Base-by-base conservation (phyloP, 2,113 vertebrate genomes). In the Neolamprologus ventralis region DNA sequence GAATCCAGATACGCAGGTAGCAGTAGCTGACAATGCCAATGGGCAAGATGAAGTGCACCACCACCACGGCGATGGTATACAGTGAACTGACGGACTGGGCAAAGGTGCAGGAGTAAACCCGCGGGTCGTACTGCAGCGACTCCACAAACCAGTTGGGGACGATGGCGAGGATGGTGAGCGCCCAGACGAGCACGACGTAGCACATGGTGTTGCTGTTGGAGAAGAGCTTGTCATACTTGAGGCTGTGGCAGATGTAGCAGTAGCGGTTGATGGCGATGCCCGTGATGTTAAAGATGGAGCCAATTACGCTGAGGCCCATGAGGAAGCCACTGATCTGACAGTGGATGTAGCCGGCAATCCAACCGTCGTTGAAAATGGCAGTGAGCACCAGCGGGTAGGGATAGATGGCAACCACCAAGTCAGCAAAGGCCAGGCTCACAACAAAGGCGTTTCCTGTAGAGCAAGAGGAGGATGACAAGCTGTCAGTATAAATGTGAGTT, bases 221-320 rank as follows among this genome's bases (percentile, higher is more conserved):
- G 95, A 97, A 97, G 33, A 97, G 92, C 19, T 92, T 95, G 93
- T 97, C 94, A 7, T 97, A 97, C 79, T 94, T 96, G 5, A 96
- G 93, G 95, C 96, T 97, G 94, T 97, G 97, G 95, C 97, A 97
- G 93, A 97, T 97, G 95, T 97, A 97, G 94, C 96, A 97, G 92
- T 97, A 97, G 88, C 97, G 96, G 91, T 97, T 97, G 93, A 97
- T 90, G 87, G 97, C 97, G 65, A 97, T 97, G 73, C 96, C 96
- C 0, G 97, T 97, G 89, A 97, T 97, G 95, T 97, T 97, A 92
- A 97, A 97, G 93, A 97, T 97, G 86, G 97, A 97, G 90, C 97
- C 95, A 10, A 97, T 97, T 57, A 97, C 97, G 14, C 97, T 97
- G 71, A 97, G 95, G 78, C 97, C 97, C 96, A 97, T 97, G 17